Conservation (phyloP, 2,797 vertebrate genomes). For the Gallirallus australis region DNA sequence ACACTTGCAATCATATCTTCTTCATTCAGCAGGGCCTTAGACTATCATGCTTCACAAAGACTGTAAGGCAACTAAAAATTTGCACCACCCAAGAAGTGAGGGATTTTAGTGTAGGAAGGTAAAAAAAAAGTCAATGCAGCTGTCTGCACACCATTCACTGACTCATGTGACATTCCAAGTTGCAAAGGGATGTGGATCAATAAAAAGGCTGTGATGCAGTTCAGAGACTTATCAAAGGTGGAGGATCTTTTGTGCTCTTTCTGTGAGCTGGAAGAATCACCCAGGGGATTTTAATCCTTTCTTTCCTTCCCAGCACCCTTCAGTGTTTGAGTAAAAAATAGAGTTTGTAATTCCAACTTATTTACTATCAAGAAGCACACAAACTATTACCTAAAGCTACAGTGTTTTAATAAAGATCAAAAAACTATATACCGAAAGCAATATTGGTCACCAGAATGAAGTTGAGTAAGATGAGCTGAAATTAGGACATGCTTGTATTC, state of each 20-base stretch:
- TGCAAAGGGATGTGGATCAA: neutral
- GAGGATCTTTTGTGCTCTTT: neutral
- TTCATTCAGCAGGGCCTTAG: neutral
- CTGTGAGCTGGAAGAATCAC: neutral
- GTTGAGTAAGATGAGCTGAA: neutral
- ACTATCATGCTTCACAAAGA: neutral
- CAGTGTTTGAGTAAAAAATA: neutral
- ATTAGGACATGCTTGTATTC: neutral
- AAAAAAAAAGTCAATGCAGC: neutral
- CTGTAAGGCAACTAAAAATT: neutral
- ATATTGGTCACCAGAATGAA: fast-evolving
- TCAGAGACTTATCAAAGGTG: neutral
- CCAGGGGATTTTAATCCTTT: neutral
- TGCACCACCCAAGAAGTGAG: neutral
- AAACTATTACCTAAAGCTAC: neutral
- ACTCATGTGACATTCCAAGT: neutral
- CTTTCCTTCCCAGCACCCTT: neutral
- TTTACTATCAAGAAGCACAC: neutral
- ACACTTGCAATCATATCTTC: neutral
- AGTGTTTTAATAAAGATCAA: neutral
- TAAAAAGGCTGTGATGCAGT: neutral
- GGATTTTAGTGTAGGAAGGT: neutral
- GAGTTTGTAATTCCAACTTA: neutral
- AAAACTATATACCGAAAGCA: neutral
- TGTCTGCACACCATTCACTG: neutral